These are phyloP conservation scores for Eutrigla gurnardus DNA, from an alignment of 2,797 vertebrate genomes.

Conservation along the genomic window DNA sequence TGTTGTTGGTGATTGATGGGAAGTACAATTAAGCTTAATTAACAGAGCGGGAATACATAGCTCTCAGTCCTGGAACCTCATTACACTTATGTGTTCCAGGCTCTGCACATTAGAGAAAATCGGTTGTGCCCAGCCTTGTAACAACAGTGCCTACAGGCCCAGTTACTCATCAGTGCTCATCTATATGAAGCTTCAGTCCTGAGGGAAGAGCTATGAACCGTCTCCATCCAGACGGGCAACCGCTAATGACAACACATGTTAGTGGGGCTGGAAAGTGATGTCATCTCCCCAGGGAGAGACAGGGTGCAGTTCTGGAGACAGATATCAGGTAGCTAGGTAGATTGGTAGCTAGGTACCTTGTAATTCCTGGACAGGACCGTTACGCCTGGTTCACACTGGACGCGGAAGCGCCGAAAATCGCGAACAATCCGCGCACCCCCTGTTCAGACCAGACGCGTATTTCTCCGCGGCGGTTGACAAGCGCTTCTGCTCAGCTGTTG, in stretches of 20 bases:
- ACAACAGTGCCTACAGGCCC: slow-evolving; percentile 22
- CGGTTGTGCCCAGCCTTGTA: slow-evolving; percentile 47
- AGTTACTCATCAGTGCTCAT: slow-evolving; percentile 61
- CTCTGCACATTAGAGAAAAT: slow-evolving; percentile 60
- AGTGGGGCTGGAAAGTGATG: not conserved
- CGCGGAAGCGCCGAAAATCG: no score
- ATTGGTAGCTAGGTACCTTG: no score
- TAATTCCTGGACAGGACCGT: no score
- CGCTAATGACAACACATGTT: not conserved
- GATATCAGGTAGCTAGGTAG: no score
- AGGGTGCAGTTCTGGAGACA: not conserved
- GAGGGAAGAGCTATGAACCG: slow-evolving; percentile 10
- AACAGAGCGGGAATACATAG: slow-evolving; percentile 40
- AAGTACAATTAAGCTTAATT: slow-evolving; percentile 63
- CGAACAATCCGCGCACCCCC: no score
- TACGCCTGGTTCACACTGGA: no score
- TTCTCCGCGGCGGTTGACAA: no score
- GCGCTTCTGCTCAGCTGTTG: no score
- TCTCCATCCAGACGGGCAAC: slow-evolving; percentile 7
- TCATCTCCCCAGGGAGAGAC: not conserved
- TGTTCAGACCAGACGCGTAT: no score
- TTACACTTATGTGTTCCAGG: slow-evolving; percentile 52
- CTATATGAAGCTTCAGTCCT: slow-evolving; percentile 12
- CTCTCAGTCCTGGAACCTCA: slow-evolving; percentile 55
- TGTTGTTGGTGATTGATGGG: slow-evolving; percentile 64